Base-by-base conservation (phyloP, 2,113 vertebrate genomes). In the Promerops cafer region DNA sequence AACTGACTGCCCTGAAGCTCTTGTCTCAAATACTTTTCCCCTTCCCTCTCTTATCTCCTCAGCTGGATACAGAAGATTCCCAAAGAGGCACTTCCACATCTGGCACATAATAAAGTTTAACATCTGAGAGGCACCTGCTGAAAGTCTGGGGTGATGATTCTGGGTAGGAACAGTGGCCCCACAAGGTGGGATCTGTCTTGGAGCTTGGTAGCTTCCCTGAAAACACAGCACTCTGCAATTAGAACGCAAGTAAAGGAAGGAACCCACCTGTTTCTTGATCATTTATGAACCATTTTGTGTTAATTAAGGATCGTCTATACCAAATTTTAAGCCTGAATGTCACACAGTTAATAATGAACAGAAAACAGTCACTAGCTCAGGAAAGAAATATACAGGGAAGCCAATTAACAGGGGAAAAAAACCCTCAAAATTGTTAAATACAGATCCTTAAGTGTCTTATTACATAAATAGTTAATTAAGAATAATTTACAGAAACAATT, bases 381-480 rank as follows among this genome's bases (percentile, higher is more conserved):
- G 52, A 53, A 87, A 94, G 81, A 94, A 93, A 95, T 59, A 86
- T 22, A 93, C 6, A n/a, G 23, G 53, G 61, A 86, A 95, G 84
- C 22, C 56, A 96, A 94, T 90, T 95, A 95, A 56, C 90, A 86
- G 35, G 83, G 85, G 71, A 2, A 45, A 63, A 91, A 88, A 42
- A 7, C 23, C 31, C n/a, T 87, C 80, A 72, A 70, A 93, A 93
- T 44, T 89, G 40, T 96, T 96, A 90, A 96, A 95, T 85, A 93
- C 86, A 42, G 86, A 90, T 96, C 61, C 76, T 72, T 95, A 92
- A 94, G 83, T 87, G 66, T 83, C 94, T 91, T 96, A 93, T 89
- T 96, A 89, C 77, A 93, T 93, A 96, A 96, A 96, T 76, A 92
- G 90, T 96, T 96, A 97, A 96, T 95, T 94, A 95, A 97, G 95